Evolutionary conservation across 2,888 invertebrate species (phyloP).

Genomic region (Drosophila maculinotata): DNA sequence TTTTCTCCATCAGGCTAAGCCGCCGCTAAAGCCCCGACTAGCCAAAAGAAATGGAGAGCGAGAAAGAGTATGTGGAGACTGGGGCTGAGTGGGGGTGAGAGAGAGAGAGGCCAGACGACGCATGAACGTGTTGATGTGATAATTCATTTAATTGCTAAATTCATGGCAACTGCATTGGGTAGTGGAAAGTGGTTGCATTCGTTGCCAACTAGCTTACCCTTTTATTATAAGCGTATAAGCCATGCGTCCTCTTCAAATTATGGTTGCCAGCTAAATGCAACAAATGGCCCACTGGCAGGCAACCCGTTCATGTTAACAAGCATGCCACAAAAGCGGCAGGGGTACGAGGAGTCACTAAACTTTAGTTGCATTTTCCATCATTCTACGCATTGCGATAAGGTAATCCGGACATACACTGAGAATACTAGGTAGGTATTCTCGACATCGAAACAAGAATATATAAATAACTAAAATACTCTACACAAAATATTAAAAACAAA

Average conservation of each 20-base stretch:
- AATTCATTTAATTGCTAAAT: constrained; percentile 62
- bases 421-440: too few relatives aligned
- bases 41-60: neutral
- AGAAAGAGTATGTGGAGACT: too few relatives aligned
- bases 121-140: constrained; percentile 58
- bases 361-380: too few relatives aligned
- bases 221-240: constrained; percentile 27
- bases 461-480: too few relatives aligned
- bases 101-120: constrained; percentile 30
- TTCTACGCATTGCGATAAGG: too few relatives aligned
- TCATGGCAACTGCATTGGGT: constrained; percentile 44
- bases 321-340: too few relatives aligned
- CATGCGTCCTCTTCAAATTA: constrained; percentile 20
- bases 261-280: constrained; percentile 14
- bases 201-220: constrained; percentile 29
- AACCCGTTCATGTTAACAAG: too few relatives aligned
- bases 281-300: constrained; percentile 32
- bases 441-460: too few relatives aligned
- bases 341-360: too few relatives aligned
- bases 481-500: too few relatives aligned
- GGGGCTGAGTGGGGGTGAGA: too few relatives aligned
- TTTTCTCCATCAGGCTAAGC: constrained; percentile 15
- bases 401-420: too few relatives aligned
- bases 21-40: constrained; percentile 2
- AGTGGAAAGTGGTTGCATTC: constrained; percentile 36